Conservation (phyloP, 92 coral and sea anemone genomes). For the Actinernus sp. region DNA sequence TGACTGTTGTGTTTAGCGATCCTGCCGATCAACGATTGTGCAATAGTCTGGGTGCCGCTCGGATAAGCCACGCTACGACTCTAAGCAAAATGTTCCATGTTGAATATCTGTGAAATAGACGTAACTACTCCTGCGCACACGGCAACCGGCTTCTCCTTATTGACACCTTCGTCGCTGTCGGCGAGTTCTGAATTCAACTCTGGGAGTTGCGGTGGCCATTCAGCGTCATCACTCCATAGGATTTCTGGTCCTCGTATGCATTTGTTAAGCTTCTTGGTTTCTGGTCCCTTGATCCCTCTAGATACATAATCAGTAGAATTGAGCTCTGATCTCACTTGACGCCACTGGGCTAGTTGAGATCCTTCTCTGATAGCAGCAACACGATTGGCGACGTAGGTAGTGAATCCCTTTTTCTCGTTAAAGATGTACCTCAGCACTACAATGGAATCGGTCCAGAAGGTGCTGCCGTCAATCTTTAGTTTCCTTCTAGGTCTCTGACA, state of each 20-base stretch:
- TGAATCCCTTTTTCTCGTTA: slow-evolving; percentile 51
- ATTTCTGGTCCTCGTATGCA: slow-evolving; percentile 65
- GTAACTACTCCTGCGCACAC: no score
- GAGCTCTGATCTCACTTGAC: slow-evolving; percentile 37
- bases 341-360: slow-evolving; percentile 55
- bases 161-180: slow-evolving; percentile 51
- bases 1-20: no score
- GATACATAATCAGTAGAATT: slow-evolving; percentile 70
- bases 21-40: no score
- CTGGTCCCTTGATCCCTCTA: slow-evolving; percentile 55
- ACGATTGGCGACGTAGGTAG: slow-evolving; percentile 58
- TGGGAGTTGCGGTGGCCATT: slow-evolving; percentile 74
- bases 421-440: slow-evolving; percentile 50
- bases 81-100: slow-evolving; percentile 51
- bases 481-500: slow-evolving; percentile 26
- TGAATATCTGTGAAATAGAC: slow-evolving; percentile 52
- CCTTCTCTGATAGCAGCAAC: slow-evolving; percentile 53
- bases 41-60: no score
- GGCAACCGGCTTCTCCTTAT: slow-evolving; percentile 31
- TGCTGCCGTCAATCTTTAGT: slow-evolving; percentile 42
- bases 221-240: slow-evolving; percentile 35
- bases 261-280: slow-evolving; percentile 35
- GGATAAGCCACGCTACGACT: slow-evolving; percentile 61
- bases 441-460: slow-evolving; percentile 68
- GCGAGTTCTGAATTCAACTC: slow-evolving; percentile 25